Percentiles rank a stretch among this genome's conserved stretches.
phyloP scores from a whole-genome alignment of 2,888 invertebrate genomes.

The Cosmopolites sordidus region DNA sequence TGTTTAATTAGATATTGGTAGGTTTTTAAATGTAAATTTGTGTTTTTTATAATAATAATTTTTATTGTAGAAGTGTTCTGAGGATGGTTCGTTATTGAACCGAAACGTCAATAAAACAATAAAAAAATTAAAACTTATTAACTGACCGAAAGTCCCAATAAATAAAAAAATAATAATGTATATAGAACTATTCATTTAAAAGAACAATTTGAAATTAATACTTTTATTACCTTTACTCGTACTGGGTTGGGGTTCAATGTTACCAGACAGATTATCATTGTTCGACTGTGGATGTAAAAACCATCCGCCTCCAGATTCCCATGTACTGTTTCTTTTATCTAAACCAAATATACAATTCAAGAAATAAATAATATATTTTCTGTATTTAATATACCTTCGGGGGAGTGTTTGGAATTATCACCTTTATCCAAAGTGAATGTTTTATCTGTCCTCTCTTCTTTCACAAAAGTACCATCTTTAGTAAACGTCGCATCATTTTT shows the following conservation, averaged over 20 bases:
- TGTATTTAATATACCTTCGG: background rate
- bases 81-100: too few species aligned
- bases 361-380: slow-evolving; percentile 3
- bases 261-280: slow-evolving; percentile 38
- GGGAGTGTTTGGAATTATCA: slow-evolving; percentile 3
- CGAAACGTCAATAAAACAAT: too few species aligned
- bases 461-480: slow-evolving; percentile 19
- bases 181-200: too few species aligned
- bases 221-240: slow-evolving; percentile 19
- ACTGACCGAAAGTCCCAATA: too few species aligned
- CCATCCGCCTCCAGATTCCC: slow-evolving; percentile 46
- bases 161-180: too few species aligned
- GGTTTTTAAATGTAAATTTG: too few species aligned
- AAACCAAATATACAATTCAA: background rate
- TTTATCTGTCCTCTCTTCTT: slow-evolving; percentile 12
- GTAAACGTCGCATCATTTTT: slow-evolving; percentile 5
- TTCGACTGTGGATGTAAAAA: slow-evolving; percentile 48
- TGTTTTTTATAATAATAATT: too few species aligned
- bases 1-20: too few species aligned
- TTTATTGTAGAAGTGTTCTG: too few species aligned
- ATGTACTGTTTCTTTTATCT: background rate
- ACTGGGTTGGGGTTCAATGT: slow-evolving; percentile 33
- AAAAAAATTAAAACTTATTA: too few species aligned
- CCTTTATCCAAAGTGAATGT: slow-evolving; percentile 20
- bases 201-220: too few species aligned